phyloP scores from a whole-genome alignment of 2,797 vertebrate genomes.

The Gambelia wislizenii region DNA sequence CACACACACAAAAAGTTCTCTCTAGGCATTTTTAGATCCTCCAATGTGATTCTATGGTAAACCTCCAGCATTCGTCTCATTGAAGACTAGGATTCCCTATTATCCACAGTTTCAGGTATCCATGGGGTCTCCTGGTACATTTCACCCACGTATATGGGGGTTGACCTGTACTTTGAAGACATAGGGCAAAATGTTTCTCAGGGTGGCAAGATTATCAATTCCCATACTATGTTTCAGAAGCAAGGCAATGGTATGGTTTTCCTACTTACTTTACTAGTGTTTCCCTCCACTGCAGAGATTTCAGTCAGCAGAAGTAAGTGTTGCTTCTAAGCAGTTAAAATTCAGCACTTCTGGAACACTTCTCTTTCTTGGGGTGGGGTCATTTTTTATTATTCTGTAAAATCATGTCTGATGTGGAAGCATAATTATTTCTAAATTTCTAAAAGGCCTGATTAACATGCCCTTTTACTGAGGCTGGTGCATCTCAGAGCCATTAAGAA shows the following conservation, averaged over 20 bases:
- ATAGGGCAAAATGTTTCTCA: background rate
- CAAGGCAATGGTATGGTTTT: background rate
- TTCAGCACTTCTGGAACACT: background rate
- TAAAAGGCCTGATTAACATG: background rate
- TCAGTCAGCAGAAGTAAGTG: background rate
- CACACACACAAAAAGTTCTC: no score
- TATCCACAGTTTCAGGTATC: no score
- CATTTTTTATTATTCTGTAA: background rate
- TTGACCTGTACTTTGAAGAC: background rate
- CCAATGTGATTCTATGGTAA: no score
- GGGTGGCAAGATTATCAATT: background rate
- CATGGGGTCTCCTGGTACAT: no score
- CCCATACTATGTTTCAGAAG: background rate
- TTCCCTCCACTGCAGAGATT: background rate
- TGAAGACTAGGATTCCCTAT: no score
- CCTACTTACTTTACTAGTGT: background rate
- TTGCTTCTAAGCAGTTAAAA: background rate
- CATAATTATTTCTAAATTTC: background rate
- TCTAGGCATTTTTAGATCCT: no score
- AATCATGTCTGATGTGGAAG: background rate
- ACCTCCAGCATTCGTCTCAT: no score
- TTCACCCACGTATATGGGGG: no score
- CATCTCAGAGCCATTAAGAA: background rate
- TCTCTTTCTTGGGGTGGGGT: background rate
- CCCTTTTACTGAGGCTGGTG: background rate